These are phyloP conservation scores for Epiperipatus broadwayi DNA, from an alignment of 2,888 invertebrate genomes.

Conservation along the genomic window DNA sequence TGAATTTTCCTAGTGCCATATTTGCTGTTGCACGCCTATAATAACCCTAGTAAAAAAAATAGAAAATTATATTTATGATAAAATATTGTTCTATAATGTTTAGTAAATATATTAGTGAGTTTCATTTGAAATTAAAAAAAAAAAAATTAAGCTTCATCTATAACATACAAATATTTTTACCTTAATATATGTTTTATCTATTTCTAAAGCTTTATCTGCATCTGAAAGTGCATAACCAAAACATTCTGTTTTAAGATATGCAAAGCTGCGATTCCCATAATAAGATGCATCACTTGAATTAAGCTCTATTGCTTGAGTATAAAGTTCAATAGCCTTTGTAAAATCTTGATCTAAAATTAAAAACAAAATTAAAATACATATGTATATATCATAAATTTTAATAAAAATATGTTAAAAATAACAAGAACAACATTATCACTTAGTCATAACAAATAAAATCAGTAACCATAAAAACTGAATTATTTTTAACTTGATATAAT, in stretches of 20 bases:
- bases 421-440: no score
- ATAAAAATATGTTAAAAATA: neutral
- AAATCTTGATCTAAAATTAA: slow-evolving; percentile 73
- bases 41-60: slow-evolving; percentile 42
- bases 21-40: slow-evolving; percentile 88
- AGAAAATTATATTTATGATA: slow-evolving; percentile 9
- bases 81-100: slow-evolving; percentile 17
- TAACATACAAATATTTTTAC: slow-evolving; percentile 19
- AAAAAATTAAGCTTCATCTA: neutral
- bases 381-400: neutral
- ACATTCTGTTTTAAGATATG: slow-evolving; percentile 77
- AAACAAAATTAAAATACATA: neutral
- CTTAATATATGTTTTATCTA: slow-evolving; percentile 75
- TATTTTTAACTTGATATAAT: no score
- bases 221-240: slow-evolving; percentile 84
- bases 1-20: slow-evolving; percentile 95
- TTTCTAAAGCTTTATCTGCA: slow-evolving; percentile 71
- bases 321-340: slow-evolving; percentile 63
- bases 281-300: slow-evolving; percentile 66
- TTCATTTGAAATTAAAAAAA: neutral
- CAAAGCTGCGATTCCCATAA: slow-evolving; percentile 85
- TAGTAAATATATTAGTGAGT: slow-evolving; percentile 15
- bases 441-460: no score
- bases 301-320: slow-evolving; percentile 62
- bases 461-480: no score